Evolutionary conservation across 2,888 invertebrate genomes (phyloP), one percentile per base, ranked within the genome.

Genomic region (Psococerastis gibbosa): DNA sequence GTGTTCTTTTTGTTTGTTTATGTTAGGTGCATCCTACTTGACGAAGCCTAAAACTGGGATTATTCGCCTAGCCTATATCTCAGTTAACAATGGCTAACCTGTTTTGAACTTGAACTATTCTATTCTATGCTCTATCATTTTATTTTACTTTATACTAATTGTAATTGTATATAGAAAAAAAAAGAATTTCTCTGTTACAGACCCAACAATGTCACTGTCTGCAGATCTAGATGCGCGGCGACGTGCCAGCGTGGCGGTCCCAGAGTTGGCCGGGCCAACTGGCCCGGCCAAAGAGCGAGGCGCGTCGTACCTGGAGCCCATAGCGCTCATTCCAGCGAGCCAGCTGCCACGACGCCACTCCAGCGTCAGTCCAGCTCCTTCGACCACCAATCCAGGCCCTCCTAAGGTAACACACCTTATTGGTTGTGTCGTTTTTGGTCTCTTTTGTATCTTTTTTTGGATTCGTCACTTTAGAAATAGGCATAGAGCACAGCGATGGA

Each of bases 281-380:
- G 27, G 27, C 8, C 27, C 27, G 8, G n/a, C n/a, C n/a, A 27
- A 27, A 27, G 11, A 6, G 13, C 31, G 34, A 13, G 22, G 18
- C 35, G 22, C n/a, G 9, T 22, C 17, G 3, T 27, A 23, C 32
- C 20, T 23, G 3, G 33, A 27, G n/a, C 42, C 42, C 4, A 15
- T 42, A 13, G 31, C 16, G 16, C 33, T 43, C 11, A 32, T 31
- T 8, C 45, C 46, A 35, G 13, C 32, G 11, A 45, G 38, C 22
- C 48, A 32, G 31, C 41, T 47, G 9, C 47, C 48, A 3, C 32
- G 48, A 33, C 27, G 48, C 20, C 48, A 46, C 22, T 48, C 46
- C 22, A 46, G 20, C 11, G 11, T 18, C 17, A 32, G 3, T 38
- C 3, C 23, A 3, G 8, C 11, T 9, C 27, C 11, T 6, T 27